Conservation (phyloP, 2,113 vertebrate genomes). For the Elephantulus edwardii region DNA sequence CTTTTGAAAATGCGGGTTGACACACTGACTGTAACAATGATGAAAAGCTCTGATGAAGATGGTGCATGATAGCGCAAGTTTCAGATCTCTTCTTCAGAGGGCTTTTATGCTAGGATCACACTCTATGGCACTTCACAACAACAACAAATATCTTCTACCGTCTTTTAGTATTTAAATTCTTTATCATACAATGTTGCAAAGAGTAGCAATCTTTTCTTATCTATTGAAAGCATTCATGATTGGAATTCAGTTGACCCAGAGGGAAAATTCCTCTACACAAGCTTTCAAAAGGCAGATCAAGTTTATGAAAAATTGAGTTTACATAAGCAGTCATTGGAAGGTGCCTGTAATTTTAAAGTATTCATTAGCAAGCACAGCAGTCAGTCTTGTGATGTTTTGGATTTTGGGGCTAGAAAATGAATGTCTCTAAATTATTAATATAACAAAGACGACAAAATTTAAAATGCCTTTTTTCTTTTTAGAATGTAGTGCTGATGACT, state of each 20-base stretch:
- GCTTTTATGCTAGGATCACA: no score
- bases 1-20: no score
- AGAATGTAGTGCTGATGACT: not conserved
- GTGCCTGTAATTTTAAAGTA: not conserved
- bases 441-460: not conserved
- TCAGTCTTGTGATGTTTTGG: not conserved
- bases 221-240: not conserved
- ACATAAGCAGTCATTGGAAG: not conserved
- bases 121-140: no score
- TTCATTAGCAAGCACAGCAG: not conserved
- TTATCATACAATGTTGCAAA: no score
- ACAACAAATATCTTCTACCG: no score
- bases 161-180: no score
- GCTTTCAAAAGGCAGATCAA: not conserved
- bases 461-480: not conserved
- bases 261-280: not conserved
- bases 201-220: not conserved
- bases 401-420: not conserved
- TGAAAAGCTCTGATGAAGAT: no score
- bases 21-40: no score
- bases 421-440: not conserved
- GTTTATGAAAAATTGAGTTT: not conserved
- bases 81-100: no score
- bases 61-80: no score
- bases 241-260: not conserved